phyloP scores from a whole-genome alignment of 2,113 vertebrate species.

The Cochlearius cochlearius region DNA sequence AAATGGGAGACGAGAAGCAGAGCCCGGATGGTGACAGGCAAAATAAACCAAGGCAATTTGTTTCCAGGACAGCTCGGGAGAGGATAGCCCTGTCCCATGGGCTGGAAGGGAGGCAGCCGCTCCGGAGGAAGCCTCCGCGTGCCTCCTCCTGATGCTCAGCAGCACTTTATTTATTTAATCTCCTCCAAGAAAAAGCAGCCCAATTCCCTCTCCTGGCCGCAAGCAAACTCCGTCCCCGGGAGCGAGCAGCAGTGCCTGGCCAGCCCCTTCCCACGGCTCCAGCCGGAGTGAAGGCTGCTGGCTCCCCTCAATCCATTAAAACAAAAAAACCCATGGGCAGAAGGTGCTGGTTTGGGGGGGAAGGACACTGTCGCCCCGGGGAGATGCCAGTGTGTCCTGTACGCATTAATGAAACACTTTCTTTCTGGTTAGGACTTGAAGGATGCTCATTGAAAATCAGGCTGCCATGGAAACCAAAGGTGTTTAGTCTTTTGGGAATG shows the following conservation, averaged over 20 bases:
- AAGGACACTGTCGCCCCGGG: neutral
- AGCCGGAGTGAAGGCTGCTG: neutral
- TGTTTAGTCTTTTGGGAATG: slow-evolving; percentile 67
- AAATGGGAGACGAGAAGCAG: neutral
- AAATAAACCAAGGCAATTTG: neutral
- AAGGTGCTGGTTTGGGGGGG: neutral
- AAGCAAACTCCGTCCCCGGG: neutral
- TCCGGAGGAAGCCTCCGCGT: fast-evolving
- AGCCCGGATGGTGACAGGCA: neutral
- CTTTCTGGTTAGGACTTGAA: slow-evolving; percentile 37
- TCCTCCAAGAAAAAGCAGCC: neutral
- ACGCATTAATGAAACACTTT: slow-evolving; percentile 58
- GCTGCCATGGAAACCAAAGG: slow-evolving; percentile 70
- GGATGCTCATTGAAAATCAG: slow-evolving; percentile 67
- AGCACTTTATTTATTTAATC: neutral
- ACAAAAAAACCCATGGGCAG: neutral
- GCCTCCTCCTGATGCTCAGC: neutral
- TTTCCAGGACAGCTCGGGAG: neutral
- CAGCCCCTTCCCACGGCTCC: neutral
- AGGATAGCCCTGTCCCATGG: fast-evolving
- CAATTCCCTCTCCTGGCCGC: neutral
- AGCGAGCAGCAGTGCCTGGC: neutral
- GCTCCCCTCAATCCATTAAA: neutral
- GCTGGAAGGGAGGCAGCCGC: neutral
- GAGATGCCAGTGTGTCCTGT: slow-evolving; percentile 17